Evolutionary conservation across 2,797 vertebrate species (phyloP).

Genomic region (Tapirus indicus): DNA sequence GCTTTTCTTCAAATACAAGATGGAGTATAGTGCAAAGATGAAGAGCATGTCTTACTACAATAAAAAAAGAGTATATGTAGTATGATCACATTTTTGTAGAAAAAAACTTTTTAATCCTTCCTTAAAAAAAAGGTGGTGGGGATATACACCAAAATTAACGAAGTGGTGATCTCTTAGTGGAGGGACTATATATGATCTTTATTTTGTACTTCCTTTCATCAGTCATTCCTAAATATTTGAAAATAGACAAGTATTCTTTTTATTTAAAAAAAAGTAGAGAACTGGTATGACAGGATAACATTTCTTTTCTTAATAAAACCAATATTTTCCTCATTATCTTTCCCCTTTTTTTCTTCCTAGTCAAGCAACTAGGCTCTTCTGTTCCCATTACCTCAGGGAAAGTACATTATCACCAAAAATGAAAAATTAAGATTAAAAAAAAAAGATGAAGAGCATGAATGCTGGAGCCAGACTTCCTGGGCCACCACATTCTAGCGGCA

Average conservation of each 20-base stretch:
- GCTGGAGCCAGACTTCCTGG: background rate
- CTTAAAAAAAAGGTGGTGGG: background rate
- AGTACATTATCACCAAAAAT: background rate
- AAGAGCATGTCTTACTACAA: background rate
- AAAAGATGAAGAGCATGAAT: background rate
- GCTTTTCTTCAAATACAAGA: background rate
- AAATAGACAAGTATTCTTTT: background rate
- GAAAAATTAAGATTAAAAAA: background rate
- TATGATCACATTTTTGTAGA: background rate
- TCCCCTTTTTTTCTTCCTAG: background rate
- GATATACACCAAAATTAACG: background rate
- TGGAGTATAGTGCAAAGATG: background rate
- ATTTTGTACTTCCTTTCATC: background rate
- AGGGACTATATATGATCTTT: background rate
- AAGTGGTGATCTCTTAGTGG: background rate
- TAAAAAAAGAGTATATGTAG: background rate
- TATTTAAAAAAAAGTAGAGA: background rate
- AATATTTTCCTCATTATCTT: background rate
- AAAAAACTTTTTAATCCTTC: background rate
- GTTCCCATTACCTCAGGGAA: background rate
- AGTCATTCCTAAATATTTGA: background rate
- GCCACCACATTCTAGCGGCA: background rate
- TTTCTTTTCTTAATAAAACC: constrained; percentile 3
- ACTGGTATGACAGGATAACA: background rate
- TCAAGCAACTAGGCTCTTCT: background rate